Conservation (phyloP, 2,797 vertebrate genomes). For the Cyprinella venusta region DNA sequence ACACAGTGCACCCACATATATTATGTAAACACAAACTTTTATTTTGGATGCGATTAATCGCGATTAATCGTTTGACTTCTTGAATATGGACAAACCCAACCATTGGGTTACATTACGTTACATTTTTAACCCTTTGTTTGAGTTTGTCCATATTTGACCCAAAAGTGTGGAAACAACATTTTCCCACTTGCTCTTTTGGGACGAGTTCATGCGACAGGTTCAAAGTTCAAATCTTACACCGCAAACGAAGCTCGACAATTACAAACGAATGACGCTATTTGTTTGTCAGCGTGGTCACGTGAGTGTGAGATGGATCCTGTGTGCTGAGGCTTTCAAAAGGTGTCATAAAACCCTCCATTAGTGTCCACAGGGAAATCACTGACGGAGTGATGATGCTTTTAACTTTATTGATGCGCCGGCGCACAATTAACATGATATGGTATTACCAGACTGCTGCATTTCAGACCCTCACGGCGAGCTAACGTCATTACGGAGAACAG, state of each 20-base stretch:
- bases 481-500: constrained; percentile 40
- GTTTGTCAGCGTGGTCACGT: background rate
- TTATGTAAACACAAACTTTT: too few species aligned
- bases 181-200: background rate
- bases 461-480: constrained; percentile 43
- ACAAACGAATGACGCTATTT: constrained; percentile 2
- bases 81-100: too few species aligned
- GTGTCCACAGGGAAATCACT: constrained; percentile 44
- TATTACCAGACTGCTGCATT: constrained; percentile 52
- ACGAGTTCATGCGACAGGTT: background rate
- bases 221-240: background rate
- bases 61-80: too few species aligned
- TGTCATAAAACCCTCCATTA: constrained; percentile 28
- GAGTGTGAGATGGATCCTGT: background rate
- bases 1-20: too few species aligned
- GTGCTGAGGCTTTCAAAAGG: constrained; percentile 3
- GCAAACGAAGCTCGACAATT: constrained; percentile 2
- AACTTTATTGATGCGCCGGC: constrained; percentile 38
- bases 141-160: too few species aligned
- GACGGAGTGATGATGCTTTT: constrained; percentile 27
- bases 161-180: background rate
- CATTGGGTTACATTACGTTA: too few species aligned
- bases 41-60: too few species aligned
- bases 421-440: constrained; percentile 51
- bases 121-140: too few species aligned